A percentile compares a stretch with the other conserved stretches of the same genome.
Evolutionary conservation across 2,888 invertebrate genomes (phyloP).

Genomic region (Eilema caniola): DNA sequence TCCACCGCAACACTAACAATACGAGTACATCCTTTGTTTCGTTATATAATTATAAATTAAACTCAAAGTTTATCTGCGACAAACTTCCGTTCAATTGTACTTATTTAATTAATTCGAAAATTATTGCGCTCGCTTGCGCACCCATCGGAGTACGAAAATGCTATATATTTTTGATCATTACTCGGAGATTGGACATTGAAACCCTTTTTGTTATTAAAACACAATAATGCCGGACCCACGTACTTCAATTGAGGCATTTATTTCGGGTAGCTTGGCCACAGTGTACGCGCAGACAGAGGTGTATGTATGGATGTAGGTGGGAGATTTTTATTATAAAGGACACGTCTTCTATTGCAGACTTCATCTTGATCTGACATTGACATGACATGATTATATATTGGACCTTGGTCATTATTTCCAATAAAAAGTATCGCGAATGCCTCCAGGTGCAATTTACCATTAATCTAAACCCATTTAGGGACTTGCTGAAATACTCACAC

Average conservation of each 20-base stretch:
- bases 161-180: slow-evolving; percentile 40
- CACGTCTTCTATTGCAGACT: no score
- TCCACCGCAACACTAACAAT: not conserved
- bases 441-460: no score
- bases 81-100: slow-evolving; percentile 12
- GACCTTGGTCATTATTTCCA: no score
- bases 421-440: no score
- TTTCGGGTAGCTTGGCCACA: slow-evolving; percentile 38
- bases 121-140: slow-evolving; percentile 22
- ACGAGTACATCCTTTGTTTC: not conserved
- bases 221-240: slow-evolving; percentile 32
- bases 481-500: no score
- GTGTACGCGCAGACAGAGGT: slow-evolving; percentile 5
- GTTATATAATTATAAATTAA: slow-evolving; percentile 7
- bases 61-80: slow-evolving; percentile 3
- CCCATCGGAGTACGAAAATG: slow-evolving; percentile 35
- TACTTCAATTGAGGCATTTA: slow-evolving; percentile 37
- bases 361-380: no score
- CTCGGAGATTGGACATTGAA: slow-evolving; percentile 27
- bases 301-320: no score
- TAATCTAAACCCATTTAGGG: no score
- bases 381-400: no score
- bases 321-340: not conserved
- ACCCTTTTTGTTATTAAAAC: slow-evolving; percentile 47
- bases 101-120: slow-evolving; percentile 20